Conservation (phyloP, 1,140 invertebrate genomes). For the Bombus sibiricus region DNA sequence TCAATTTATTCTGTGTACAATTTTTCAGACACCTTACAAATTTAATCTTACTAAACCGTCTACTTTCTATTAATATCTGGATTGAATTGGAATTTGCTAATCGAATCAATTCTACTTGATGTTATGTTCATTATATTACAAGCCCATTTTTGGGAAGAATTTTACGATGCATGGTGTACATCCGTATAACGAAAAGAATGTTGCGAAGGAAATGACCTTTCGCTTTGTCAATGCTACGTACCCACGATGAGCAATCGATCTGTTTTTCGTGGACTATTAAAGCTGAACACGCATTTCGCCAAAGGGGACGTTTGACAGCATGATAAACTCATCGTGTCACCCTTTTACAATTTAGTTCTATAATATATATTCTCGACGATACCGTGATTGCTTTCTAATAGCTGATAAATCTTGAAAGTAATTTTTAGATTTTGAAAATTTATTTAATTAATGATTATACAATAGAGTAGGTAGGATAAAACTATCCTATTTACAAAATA, state of each 20-base stretch:
- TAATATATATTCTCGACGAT: neutral
- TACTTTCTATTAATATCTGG: neutral
- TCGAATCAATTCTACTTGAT: neutral
- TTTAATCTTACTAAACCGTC: neutral
- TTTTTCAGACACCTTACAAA: neutral
- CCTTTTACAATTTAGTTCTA: neutral
- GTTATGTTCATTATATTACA: neutral
- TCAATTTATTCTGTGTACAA: neutral
- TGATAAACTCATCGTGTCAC: neutral
- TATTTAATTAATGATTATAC: neutral
- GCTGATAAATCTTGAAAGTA: neutral
- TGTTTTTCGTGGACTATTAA: constrained; percentile 67
- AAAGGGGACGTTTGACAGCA: neutral
- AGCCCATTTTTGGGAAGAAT: neutral
- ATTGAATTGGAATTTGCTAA: neutral
- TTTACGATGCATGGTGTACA: neutral
- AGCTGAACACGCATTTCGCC: constrained; percentile 59
- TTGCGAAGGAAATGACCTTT: constrained; percentile 65
- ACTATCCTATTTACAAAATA: too few species aligned
- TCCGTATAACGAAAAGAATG: constrained; percentile 27
- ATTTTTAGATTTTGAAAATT: too few species aligned
- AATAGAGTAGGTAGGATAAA: neutral
- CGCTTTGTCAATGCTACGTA: constrained; percentile 40
- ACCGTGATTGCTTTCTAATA: neutral
- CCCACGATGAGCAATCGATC: constrained; percentile 59